Evolutionary conservation across 2,797 vertebrate genomes (phyloP), one percentile per base, ranked within the genome.

Genomic region (Acanthornis magna): DNA sequence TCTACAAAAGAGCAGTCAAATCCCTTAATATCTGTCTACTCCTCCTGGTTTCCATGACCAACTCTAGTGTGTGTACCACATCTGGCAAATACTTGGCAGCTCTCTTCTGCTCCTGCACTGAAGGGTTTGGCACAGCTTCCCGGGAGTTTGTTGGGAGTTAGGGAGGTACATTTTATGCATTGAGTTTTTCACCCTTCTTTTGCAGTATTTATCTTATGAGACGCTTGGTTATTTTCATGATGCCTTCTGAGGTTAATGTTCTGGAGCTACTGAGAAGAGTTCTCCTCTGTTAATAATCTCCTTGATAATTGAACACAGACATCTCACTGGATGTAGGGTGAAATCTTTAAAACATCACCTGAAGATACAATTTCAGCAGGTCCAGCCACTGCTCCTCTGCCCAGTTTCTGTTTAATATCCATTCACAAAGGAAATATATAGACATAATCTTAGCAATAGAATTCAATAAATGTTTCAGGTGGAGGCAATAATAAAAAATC

Each of bases 381-480:
- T 45, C 47, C 55, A 67, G 21, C 19, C 45, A 40, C 34, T 50
- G 36, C 12, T 89, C 8, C 26, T 74, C 54, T 75, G 43, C 38
- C 62, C 73, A 58, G 54, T 74, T 77, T 68, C 66, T 82, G 8
- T 66, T 93, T 90, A 72, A 65, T 62, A 75, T 29, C 48, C 23
- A 70, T 63, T 84, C 70, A 88, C 55, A 76, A 45, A 87, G 36
- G 38, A 87, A 89, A 87, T 61, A 13, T 29, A 26, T 45, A 84
- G 27, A 79, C 60, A 54, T 22, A 53, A 25, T 60, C 75, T 63
- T 67, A 89, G n/a, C 32, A 91, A 75, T 23, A 90, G 40, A 76
- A 79, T 60, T 88, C 61, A 89, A 61, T 60, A 91, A 91, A 87
- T 82, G 34, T 77, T 85, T 91, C 71, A 79, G 38, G 38, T 86